phyloP scores from a whole-genome alignment of 1,140 invertebrate species.

The Drosophila bipectinata region DNA sequence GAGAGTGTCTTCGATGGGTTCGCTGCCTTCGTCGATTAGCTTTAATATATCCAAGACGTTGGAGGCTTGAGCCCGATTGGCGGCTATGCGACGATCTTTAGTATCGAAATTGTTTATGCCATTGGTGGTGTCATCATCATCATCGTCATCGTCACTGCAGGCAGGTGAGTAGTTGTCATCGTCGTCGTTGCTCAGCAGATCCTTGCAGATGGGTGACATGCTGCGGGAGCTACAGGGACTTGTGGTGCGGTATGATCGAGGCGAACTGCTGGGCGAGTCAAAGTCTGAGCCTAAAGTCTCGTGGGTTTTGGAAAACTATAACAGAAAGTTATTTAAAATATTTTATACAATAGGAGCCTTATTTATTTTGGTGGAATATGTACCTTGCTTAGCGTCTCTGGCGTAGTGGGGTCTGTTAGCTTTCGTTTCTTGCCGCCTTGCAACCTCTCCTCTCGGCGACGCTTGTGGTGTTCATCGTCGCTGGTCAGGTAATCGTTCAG shows the following conservation, averaged over 20 bases:
- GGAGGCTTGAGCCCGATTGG: constrained; percentile 52
- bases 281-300: constrained; percentile 57
- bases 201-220: constrained; percentile 72
- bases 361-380: too few species aligned
- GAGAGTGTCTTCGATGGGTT: constrained; percentile 73
- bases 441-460: constrained; percentile 71
- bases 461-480: constrained; percentile 76
- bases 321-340: neutral
- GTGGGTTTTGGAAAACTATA: constrained; percentile 67
- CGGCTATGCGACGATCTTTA: constrained; percentile 46
- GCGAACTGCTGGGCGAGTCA: constrained; percentile 79
- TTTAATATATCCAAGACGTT: constrained; percentile 75
- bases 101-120: constrained; percentile 42
- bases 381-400: constrained; percentile 68
- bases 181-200: constrained; percentile 62
- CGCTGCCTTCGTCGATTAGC: constrained; percentile 68
- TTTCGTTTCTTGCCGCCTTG: constrained; percentile 74
- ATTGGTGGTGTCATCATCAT: constrained; percentile 52
- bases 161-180: constrained; percentile 83
- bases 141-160: constrained; percentile 80
- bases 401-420: constrained; percentile 50
- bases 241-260: constrained; percentile 66
- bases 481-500: constrained; percentile 73
- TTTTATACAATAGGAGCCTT: too few species aligned
- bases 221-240: constrained; percentile 82